Percentiles rank a stretch among this genome's conserved stretches.
These are phyloP conservation scores for Menidia menidia DNA, from an alignment of 2,797 vertebrate species.

Conservation along the genomic window DNA sequence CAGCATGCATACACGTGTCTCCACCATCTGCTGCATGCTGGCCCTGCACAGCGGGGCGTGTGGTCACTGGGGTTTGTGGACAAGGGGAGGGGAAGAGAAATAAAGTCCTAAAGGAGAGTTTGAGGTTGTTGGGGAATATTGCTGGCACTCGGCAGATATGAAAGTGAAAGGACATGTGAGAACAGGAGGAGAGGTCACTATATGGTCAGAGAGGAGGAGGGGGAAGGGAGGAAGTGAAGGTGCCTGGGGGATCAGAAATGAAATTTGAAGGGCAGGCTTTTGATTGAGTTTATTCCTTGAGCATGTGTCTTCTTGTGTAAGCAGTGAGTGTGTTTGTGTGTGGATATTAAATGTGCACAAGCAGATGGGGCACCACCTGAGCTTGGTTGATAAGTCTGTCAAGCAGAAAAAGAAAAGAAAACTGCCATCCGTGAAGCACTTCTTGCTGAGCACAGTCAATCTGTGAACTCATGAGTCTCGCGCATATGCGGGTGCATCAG, in stretches of 20 bases:
- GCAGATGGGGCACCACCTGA: conserved; percentile 84
- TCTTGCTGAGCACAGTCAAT: conserved; percentile 76
- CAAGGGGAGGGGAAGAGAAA: conserved; percentile 2
- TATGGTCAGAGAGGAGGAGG: conserved; percentile 39
- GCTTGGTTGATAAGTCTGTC: conserved; percentile 82
- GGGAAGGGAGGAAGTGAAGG: conserved; percentile 11
- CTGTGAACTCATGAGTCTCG: conserved; percentile 64
- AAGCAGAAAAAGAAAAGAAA: conserved; percentile 79
- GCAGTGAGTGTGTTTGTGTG: conserved; percentile 54
- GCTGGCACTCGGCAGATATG: conserved; percentile 31
- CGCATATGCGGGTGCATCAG: conserved; percentile 38
- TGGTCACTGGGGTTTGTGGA: conserved; percentile 29
- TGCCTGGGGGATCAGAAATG: conserved; percentile 49
- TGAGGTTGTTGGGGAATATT: conserved; percentile 39
- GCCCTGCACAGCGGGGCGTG: conserved; percentile 44
- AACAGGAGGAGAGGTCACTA: conserved; percentile 53
- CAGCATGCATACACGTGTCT: conserved; percentile 23
- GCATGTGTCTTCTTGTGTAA: conserved; percentile 65
- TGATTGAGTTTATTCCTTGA: conserved; percentile 71
- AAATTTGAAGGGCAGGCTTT: conserved; percentile 70
- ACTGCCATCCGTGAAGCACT: conserved; percentile 79
- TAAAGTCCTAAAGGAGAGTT: conserved; percentile 38
- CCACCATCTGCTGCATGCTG: conserved; percentile 65
- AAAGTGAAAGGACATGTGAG: conserved; percentile 32
- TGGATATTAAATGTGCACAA: conserved; percentile 67